Evolutionary conservation across 2,888 invertebrate genomes (phyloP).

Genomic region (Acronicta aceris): DNA sequence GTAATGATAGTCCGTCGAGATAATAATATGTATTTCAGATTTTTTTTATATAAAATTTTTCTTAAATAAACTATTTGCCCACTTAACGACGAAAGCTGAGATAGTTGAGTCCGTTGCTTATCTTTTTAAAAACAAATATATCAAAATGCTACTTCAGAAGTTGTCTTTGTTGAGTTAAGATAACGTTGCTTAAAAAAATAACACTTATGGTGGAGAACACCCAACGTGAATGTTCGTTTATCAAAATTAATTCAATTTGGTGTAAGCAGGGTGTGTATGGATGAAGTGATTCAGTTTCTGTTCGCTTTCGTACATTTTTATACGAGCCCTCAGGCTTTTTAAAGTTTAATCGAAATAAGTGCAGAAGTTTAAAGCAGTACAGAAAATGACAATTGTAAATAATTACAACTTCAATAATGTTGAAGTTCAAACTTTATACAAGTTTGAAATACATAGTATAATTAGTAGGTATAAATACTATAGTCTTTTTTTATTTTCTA

Average conservation of each 20-base stretch:
- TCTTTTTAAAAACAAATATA: constrained; percentile 73
- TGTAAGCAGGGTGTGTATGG: too few species aligned
- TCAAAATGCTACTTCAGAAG: constrained; percentile 82
- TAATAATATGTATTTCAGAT: background rate
- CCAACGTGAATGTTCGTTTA: constrained; percentile 58
- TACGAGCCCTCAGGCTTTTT: too few species aligned
- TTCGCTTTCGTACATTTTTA: background rate
- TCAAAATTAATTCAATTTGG: background rate
- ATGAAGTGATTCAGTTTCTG: too few species aligned
- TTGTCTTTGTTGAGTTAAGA: constrained; percentile 72
- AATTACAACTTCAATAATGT: too few species aligned
- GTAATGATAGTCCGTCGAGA: too few species aligned
- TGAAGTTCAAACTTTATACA: too few species aligned
- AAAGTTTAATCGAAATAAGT: too few species aligned
- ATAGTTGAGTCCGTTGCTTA: constrained; percentile 62
- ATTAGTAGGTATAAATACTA: too few species aligned
- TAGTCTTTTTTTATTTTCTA: too few species aligned
- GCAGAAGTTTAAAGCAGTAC: too few species aligned
- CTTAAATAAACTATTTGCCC: constrained; percentile 36
- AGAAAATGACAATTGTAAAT: too few species aligned
- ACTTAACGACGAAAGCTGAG: constrained; percentile 28
- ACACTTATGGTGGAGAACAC: constrained; percentile 69
- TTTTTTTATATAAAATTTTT: constrained; percentile 26
- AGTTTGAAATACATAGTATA: too few species aligned
- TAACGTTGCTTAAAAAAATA: constrained; percentile 73